These are phyloP conservation scores for Sciurus carolinensis DNA, from an alignment of 2,797 vertebrate genomes.

Conservation along the genomic window DNA sequence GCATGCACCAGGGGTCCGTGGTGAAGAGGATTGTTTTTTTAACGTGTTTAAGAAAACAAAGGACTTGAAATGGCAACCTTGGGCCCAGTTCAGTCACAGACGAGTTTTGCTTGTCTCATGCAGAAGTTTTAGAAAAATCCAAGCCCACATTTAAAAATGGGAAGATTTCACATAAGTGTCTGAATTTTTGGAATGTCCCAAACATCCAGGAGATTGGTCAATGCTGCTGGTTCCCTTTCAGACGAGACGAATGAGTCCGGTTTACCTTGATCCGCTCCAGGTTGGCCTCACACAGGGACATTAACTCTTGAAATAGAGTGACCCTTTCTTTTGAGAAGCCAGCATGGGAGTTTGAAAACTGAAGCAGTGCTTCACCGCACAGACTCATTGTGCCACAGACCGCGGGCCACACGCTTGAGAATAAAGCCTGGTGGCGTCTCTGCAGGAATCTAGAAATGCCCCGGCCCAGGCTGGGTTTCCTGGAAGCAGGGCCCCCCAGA, in stretches of 20 bases:
- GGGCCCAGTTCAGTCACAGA: not conserved
- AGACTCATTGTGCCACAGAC: not conserved
- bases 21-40: not conserved
- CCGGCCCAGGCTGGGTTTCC: not conserved
- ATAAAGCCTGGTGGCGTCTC: not conserved
- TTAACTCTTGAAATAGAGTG: conserved; percentile 10
- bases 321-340: conserved; percentile 62
- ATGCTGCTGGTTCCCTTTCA: not conserved
- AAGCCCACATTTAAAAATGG: not conserved
- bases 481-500: not conserved
- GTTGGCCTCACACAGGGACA: not conserved
- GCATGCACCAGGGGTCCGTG: not conserved
- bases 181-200: conserved; percentile 6
- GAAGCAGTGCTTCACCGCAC: not conserved
- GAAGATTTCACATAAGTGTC: not conserved
- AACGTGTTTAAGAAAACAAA: conserved; percentile 51
- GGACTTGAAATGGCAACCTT: not conserved
- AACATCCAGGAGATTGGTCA: not conserved
- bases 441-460: not conserved
- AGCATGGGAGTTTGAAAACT: not conserved
- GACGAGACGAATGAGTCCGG: rapidly evolving
- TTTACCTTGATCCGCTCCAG: not conserved
- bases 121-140: conserved; percentile 46
- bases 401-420: not conserved
- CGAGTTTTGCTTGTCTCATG: conserved; percentile 3